Conservation (phyloP, 2,888 invertebrate genomes). For the Conops quadrifasciatus region DNA sequence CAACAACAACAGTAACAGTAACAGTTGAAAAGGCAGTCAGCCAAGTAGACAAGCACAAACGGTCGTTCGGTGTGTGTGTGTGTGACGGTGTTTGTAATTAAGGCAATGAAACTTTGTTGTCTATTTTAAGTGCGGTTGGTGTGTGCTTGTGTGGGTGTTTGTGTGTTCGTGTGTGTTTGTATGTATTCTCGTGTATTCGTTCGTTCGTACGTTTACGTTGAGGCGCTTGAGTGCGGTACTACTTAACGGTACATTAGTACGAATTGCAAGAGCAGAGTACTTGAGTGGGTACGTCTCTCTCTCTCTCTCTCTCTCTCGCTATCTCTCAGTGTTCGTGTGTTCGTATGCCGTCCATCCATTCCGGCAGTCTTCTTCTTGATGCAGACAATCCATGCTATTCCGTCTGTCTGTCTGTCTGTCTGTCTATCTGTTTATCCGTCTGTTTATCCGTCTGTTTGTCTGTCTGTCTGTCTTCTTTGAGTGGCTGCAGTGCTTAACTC, state of each 20-base stretch:
- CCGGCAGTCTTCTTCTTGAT: not conserved
- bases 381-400: not conserved
- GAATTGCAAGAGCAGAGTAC: conserved; percentile 3
- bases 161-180: not conserved
- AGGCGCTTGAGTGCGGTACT: not conserved
- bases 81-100: conserved; percentile 19
- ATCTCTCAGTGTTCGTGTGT: too few species aligned
- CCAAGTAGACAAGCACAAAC: not conserved
- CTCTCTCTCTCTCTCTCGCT: too few species aligned
- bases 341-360: not conserved
- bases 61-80: not conserved
- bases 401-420: not conserved
- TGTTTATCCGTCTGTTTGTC: conserved; percentile 5
- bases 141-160: not conserved
- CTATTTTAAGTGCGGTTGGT: not conserved
- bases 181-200: not conserved
- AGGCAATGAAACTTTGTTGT: conserved; percentile 28
- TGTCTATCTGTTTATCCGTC: not conserved
- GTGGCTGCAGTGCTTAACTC: not conserved
- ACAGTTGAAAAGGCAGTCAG: not conserved
- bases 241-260: conserved; percentile 21
- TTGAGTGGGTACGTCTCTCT: not conserved
- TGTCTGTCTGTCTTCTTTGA: not conserved
- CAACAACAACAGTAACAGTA: not conserved
- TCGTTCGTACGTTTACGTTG: not conserved